These are phyloP conservation scores for Mixornis gularis DNA, from an alignment of 2,113 vertebrate species.

Conservation along the genomic window DNA sequence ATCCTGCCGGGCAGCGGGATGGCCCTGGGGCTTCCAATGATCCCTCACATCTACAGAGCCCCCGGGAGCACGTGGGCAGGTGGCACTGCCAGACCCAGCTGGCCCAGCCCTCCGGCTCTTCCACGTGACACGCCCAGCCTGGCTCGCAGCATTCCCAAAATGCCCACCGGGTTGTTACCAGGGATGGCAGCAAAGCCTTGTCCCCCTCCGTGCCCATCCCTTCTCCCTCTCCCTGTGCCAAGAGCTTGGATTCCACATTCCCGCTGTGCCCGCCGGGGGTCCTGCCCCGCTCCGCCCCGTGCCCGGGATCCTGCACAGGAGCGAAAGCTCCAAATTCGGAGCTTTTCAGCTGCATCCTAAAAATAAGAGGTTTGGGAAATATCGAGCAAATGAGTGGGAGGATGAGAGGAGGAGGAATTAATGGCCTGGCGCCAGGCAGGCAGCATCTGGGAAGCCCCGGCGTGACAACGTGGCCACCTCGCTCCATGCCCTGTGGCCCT, in stretches of 20 bases:
- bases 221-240: not conserved
- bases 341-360: conserved; percentile 56
- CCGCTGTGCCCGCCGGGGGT: not conserved
- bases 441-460: conserved; percentile 29
- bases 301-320: not conserved
- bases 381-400: conserved; percentile 58
- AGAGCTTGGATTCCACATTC: not conserved
- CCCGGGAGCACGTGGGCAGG: not conserved
- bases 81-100: not conserved
- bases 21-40: rapidly evolving
- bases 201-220: rapidly evolving
- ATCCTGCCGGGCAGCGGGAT: rapidly evolving
- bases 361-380: conserved; percentile 63
- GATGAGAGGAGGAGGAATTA: conserved; percentile 33
- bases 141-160: not conserved
- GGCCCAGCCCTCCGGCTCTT: not conserved
- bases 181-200: not conserved
- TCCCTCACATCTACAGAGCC: not conserved
- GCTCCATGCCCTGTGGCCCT: rapidly evolving
- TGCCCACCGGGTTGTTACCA: not conserved
- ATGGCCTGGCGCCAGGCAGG: conserved; percentile 28
- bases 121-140: not conserved
- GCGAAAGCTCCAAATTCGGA: conserved; percentile 13
- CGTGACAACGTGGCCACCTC: not conserved
- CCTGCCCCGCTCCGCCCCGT: not conserved